Percentiles rank a stretch among this genome's conserved stretches.
Conservation (phyloP, 1,140 invertebrate species). For the Drosophila littoralis region DNA sequence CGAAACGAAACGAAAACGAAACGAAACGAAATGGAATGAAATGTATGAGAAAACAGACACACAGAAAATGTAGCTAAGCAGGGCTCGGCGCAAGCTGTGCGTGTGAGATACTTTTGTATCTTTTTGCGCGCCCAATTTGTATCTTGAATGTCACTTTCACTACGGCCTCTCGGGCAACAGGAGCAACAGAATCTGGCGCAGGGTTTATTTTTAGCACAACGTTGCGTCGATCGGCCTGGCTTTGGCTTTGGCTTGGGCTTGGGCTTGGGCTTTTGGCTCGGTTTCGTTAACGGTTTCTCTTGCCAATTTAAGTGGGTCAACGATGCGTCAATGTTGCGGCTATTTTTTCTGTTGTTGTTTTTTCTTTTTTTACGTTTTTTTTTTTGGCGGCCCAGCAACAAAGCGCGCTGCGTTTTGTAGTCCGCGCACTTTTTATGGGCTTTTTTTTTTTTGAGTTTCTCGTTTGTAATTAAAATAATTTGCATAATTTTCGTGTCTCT, state of each 20-base stretch:
- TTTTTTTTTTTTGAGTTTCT: constrained; percentile 66
- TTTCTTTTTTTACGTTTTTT: constrained; percentile 36
- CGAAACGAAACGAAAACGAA: constrained; percentile 24
- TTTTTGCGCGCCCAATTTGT: constrained; percentile 7
- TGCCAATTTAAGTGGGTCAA: constrained; percentile 78
- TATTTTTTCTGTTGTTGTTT: constrained; percentile 9
- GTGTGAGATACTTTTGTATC: constrained; percentile 20
- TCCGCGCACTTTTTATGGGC: constrained; percentile 68
- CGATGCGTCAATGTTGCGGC: constrained; percentile 8
- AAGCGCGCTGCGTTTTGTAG: constrained; percentile 22
- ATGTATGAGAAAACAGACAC: background rate
- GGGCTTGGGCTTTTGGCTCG: constrained; percentile 24
- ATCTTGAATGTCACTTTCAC: constrained; percentile 57
- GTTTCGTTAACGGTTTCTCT: constrained; percentile 68
- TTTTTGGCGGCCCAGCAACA: constrained; percentile 34
- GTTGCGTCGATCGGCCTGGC: constrained; percentile 22
- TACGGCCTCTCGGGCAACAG: constrained; percentile 5
- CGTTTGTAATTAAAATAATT: constrained; percentile 83
- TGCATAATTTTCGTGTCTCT: constrained; percentile 78
- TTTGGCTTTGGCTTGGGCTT: constrained; percentile 22
- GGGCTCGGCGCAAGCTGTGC: no score
- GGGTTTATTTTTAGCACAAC: constrained; percentile 47
- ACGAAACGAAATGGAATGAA: constrained; percentile 17
- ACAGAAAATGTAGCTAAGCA: background rate
- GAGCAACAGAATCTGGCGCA: constrained; percentile 41